A percentile compares a stretch with the other conserved stretches of the same genome.
These are phyloP conservation scores for Hydriomena furcata DNA, from an alignment of 2,888 invertebrate species.

Conservation along the genomic window DNA sequence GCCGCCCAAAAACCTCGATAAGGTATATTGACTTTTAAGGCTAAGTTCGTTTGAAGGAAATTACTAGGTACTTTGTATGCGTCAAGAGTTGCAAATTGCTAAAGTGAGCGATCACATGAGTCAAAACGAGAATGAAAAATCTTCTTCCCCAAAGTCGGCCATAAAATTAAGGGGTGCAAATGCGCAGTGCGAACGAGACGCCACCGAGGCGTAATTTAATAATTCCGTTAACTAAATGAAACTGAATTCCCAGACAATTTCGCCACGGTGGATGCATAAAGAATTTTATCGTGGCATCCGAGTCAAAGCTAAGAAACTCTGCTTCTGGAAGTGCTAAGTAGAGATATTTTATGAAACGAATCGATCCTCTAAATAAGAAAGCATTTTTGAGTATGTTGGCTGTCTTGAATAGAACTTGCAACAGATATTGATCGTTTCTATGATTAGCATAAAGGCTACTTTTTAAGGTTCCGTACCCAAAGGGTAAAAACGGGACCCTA, in stretches of 20 bases:
- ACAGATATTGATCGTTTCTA: too few relatives aligned
- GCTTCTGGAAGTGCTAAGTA: slow-evolving; percentile 36
- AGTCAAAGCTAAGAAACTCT: slow-evolving; percentile 17
- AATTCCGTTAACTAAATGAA: slow-evolving; percentile 78
- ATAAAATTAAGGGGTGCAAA: slow-evolving; percentile 28
- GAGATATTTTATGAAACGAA: too few relatives aligned
- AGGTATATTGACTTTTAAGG: too few relatives aligned
- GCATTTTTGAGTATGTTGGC: too few relatives aligned
- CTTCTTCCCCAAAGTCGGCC: slow-evolving; percentile 6
- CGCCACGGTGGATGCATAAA: slow-evolving; percentile 66
- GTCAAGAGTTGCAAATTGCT: not conserved
- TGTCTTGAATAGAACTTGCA: too few relatives aligned
- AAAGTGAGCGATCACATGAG: not conserved
- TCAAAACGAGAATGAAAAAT: slow-evolving; percentile 12
- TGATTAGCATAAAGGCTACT: too few relatives aligned
- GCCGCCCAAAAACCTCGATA: too few relatives aligned
- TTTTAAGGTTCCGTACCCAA: too few relatives aligned
- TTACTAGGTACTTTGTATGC: too few relatives aligned
- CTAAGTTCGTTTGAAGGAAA: too few relatives aligned
- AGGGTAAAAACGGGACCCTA: too few relatives aligned
- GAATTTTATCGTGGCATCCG: slow-evolving; percentile 62
- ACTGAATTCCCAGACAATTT: slow-evolving; percentile 68
- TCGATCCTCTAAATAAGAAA: too few relatives aligned
- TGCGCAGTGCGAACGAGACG: slow-evolving; percentile 33
- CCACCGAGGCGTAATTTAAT: slow-evolving; percentile 66